These are phyloP conservation scores for Karalla daura DNA, from an alignment of 2,797 vertebrate species.

Conservation along the genomic window DNA sequence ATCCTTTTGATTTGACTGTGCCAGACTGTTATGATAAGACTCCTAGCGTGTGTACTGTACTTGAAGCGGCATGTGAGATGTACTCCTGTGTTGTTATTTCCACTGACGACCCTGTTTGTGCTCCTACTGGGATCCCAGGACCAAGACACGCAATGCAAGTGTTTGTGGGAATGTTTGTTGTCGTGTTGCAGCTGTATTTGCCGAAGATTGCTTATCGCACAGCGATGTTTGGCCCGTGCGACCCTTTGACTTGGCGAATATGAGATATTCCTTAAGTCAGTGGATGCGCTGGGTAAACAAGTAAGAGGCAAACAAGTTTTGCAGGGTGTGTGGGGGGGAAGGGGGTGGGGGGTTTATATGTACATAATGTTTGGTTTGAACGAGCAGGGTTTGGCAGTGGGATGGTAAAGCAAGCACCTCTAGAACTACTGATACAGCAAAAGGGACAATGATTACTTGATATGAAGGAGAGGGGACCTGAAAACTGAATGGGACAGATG, in stretches of 20 bases:
- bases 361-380: constrained; percentile 62
- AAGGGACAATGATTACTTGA: constrained; percentile 67
- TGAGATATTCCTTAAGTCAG: constrained; percentile 41
- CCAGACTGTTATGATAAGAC: constrained; percentile 47
- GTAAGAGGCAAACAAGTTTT: constrained; percentile 32
- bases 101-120: constrained; percentile 13
- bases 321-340: no score
- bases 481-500: constrained; percentile 27
- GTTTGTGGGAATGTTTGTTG: constrained; percentile 31
- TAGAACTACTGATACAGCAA: constrained; percentile 82
- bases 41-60: constrained; percentile 62
- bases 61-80: constrained; percentile 64
- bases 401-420: constrained; percentile 57
- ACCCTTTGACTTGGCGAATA: constrained; percentile 49
- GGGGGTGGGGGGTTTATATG: constrained; percentile 52
- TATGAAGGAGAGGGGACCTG: constrained; percentile 36
- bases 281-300: constrained; percentile 40
- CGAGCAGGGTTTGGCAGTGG: constrained; percentile 61
- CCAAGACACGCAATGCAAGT: constrained; percentile 19
- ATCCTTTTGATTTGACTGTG: constrained; percentile 46
- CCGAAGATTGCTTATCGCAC: constrained; percentile 27
- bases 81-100: constrained; percentile 17
- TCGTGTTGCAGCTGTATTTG: constrained; percentile 46
- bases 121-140: constrained; percentile 36
- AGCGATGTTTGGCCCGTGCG: constrained; percentile 37